Evolutionary conservation across 2,888 invertebrate genomes (phyloP).

Genomic region (Leptopterna dolabrata): DNA sequence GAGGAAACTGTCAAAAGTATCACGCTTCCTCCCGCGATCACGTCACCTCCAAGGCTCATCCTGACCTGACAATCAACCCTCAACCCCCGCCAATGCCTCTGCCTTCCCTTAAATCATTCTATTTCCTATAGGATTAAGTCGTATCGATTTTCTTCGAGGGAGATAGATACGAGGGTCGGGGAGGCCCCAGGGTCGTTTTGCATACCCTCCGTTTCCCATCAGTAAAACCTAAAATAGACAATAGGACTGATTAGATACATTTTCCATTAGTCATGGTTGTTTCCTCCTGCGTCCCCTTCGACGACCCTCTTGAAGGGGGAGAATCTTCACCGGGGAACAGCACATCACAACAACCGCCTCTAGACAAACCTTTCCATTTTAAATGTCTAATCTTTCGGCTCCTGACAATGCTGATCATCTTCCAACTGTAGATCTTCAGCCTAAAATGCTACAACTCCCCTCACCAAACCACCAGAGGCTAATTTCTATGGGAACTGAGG

Average conservation of each 20-base stretch:
- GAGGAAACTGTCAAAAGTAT: slow-evolving; percentile 44
- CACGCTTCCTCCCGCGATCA: slow-evolving; percentile 34
- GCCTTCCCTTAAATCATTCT: slow-evolving; percentile 45
- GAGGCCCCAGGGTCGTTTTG: slow-evolving; percentile 60
- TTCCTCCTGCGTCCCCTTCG: slow-evolving; percentile 46
- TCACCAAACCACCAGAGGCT: too few relatives aligned
- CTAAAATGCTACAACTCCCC: too few relatives aligned
- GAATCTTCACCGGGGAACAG: slow-evolving; percentile 36
- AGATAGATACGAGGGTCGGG: slow-evolving; percentile 1
- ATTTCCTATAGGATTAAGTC: slow-evolving; percentile 53
- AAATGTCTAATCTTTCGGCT: neutral
- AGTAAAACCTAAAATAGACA: slow-evolving; percentile 59
- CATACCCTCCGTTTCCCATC: slow-evolving; percentile 55
- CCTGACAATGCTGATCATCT: too few relatives aligned
- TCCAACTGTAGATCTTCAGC: too few relatives aligned
- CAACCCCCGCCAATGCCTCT: neutral
- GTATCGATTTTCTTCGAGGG: slow-evolving; percentile 47
- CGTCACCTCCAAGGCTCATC: slow-evolving; percentile 42
- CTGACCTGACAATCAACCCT: slow-evolving; percentile 45
- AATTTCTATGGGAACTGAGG: too few relatives aligned
- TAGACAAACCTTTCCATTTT: slow-evolving; percentile 8
- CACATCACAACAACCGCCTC: slow-evolving; percentile 19
- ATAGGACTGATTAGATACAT: slow-evolving; percentile 59
- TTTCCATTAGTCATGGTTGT: slow-evolving; percentile 59
- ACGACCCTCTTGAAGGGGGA: slow-evolving; percentile 50